phyloP scores from a whole-genome alignment of 2,113 vertebrate species.

The Prinia subflava region DNA sequence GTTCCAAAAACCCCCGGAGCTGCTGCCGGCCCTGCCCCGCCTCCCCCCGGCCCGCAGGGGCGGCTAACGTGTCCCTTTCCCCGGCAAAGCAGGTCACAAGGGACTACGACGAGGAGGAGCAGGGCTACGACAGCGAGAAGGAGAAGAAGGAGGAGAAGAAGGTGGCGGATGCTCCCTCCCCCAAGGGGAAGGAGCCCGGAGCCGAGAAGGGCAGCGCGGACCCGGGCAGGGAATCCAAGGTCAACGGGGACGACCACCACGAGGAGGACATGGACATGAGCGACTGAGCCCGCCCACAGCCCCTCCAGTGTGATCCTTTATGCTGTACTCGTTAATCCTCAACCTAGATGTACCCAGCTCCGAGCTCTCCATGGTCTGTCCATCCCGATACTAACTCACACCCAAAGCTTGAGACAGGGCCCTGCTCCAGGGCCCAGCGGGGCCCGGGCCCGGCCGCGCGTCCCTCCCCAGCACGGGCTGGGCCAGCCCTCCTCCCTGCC shows the following conservation, averaged over 20 bases:
- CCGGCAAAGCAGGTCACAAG: constrained; percentile 90
- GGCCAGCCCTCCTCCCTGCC: neutral
- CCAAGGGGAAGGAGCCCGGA: neutral
- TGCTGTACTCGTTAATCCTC: constrained; percentile 80
- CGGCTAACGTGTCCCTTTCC: constrained; percentile 3
- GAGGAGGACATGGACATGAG: constrained; percentile 99
- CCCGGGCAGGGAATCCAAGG: constrained; percentile 83
- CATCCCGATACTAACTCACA: constrained; percentile 61
- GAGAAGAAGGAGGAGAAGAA: constrained; percentile 15
- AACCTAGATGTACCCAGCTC: constrained; percentile 74
- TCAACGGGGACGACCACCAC: constrained; percentile 93
- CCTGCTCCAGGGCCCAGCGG: neutral
- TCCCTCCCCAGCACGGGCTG: constrained; percentile 68
- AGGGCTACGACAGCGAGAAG: constrained; percentile 88
- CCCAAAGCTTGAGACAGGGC: constrained; percentile 45
- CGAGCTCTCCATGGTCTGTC: constrained; percentile 62
- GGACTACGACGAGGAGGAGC: constrained; percentile 97
- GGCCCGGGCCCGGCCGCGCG: constrained; percentile 10
- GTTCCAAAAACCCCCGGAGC: neutral
- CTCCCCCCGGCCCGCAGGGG: rapidly evolving
- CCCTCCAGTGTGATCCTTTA: constrained; percentile 67
- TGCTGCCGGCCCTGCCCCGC: no score
- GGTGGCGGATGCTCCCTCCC: neutral
- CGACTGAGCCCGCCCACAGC: constrained; percentile 74
- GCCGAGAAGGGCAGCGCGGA: neutral